Base-by-base conservation (phyloP, 1,140 invertebrate genomes). In the Caenorhabditis inopinata region DNA sequence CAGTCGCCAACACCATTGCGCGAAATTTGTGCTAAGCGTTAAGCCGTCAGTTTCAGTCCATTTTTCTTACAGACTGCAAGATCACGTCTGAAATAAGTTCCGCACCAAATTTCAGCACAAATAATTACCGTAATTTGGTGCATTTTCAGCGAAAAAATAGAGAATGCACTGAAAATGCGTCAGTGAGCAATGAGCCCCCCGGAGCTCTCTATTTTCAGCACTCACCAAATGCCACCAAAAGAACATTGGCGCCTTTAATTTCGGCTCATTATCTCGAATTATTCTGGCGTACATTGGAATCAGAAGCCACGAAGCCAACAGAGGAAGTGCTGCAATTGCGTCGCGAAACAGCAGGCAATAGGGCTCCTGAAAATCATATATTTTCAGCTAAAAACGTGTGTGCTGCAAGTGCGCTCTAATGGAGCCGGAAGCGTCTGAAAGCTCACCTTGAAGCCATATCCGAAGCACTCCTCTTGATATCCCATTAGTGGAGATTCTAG, bases 211-310 rank as follows among this genome's bases (percentile, higher is more conserved):
- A n/a, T 14, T 1, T 32, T 58, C 11, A 29, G 0, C 14, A 68
- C 58, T 38, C 16, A 68, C 58, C 58, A 68, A 68, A 68, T 68
- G 58, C 1, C 32, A 29, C 58, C 58, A 68, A 38, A 68, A 68
- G 12, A 38, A 68, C 12, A 38, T 68, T 29, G 58, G 58, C 35
- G 58, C 58, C 38, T 32, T 35, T 18, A 68, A 38, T 18, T 68
- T 14, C 2, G 58, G 58, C 29, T 68, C 58, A 68, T 68, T 68
- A 68, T 68, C n/a, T 16, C 58, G 25, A 11, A 68, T 16, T 1
- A 68, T 68, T 14, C 58, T n/a, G 2, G 32, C 25, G n/a, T 38
- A 68, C 1, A 38, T 18, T 38, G 58, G 58, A 38, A 68, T 68
- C 12, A 68, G 32, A 7, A 68, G 4, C 58, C 58, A 68, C 7